Evolutionary conservation across 64 coral and sea anemone genomes (phyloP), one percentile per base, ranked within the genome.

Genomic region (Montipora cactus): DNA sequence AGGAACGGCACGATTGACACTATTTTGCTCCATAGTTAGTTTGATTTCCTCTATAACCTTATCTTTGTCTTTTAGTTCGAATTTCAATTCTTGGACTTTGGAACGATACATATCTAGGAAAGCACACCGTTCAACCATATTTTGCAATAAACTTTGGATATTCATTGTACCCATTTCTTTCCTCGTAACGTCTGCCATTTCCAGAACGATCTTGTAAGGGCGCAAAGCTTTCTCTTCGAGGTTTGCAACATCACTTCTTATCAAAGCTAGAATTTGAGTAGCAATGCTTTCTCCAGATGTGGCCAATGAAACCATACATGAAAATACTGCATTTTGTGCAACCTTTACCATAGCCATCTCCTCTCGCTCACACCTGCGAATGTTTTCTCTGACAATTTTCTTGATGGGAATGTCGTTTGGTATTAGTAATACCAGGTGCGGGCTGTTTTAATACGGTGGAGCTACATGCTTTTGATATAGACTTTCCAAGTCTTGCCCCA

Each of bases 1-100:
- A 88, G 87, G 87, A 71, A 88, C 69, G n/a, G 66, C 69, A 75
- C 48, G 37, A 71, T 88, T 88, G 45, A 75, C 69, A 88, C 76
- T 88, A 76, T 47, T 76, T 46, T 74, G 71, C 25, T 74, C 71
- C 71, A 74, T 74, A 28, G 71, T 74, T 74, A 74, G 5, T 28
- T 74, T 76, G 25, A 76, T 76, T 76, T 76, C 25, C 9, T 76
- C 25, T 46, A 76, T 76, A 76, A 47, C 74, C 28, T 44, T 12
- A 46, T 76, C 74, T 76, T 76, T 76, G 44, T 76, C 74, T 76
- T 76, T 76, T 76, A 76, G 21, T 4, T 76, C 10, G 7, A 16
- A 76, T 76, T 76, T 76, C 28, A 76, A 76, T 76, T 76, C 74
- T 46, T 76, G 37, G 45, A 76, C 74, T 45, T 76, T 76, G 46